Evolutionary conservation across 2,797 vertebrate genomes (phyloP).

Genomic region (Otolemur crassicaudatus): DNA sequence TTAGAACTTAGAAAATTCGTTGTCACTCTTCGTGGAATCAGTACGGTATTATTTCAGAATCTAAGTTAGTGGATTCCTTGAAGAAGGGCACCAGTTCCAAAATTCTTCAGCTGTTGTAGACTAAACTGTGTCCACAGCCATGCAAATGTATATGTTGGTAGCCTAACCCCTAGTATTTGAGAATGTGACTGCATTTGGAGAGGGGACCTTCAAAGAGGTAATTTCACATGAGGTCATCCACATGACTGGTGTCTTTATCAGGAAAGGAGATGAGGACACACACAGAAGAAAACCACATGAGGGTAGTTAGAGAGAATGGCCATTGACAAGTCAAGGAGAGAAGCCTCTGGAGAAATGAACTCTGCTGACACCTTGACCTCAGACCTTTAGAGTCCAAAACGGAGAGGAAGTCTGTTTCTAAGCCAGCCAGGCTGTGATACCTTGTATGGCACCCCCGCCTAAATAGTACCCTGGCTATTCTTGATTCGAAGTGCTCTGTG

Average conservation of each 20-base stretch:
- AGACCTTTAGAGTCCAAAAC: neutral
- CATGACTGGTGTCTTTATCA: neutral
- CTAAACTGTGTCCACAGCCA: neutral
- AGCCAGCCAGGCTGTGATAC: neutral
- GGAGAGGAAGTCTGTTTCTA: neutral
- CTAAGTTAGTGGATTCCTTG: neutral
- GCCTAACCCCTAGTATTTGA: neutral
- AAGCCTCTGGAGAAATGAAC: neutral
- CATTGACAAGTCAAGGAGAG: neutral
- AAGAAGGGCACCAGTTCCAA: neutral
- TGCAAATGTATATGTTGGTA: neutral
- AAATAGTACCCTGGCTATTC: neutral
- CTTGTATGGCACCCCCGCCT: neutral
- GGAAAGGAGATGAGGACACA: neutral
- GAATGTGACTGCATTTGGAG: neutral
- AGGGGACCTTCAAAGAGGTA: neutral
- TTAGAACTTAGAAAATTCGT: neutral
- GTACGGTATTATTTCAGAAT: neutral
- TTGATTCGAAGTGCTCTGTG: neutral
- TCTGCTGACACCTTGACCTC: neutral
- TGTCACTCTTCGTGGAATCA: neutral
- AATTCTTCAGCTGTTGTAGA: neutral
- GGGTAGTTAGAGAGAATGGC: neutral
- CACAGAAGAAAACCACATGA: neutral
- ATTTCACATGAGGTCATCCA: neutral